Evolutionary conservation across 2,113 vertebrate genomes (phyloP), one percentile per base, ranked within the genome.

Genomic region (Oreochromis niloticus): DNA sequence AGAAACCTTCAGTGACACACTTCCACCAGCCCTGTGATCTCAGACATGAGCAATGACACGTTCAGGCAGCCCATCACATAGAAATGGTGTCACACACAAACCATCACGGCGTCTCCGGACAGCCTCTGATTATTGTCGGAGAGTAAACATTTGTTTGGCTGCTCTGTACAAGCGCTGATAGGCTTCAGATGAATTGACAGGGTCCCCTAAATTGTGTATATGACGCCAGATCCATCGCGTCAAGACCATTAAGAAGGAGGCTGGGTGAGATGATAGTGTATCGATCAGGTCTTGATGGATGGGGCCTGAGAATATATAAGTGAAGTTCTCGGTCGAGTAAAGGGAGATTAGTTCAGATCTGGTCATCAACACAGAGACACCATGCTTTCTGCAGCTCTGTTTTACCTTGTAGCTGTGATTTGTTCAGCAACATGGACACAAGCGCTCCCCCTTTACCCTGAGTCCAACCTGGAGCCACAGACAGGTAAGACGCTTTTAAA

Each of bases 131-230:
- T 95, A 90, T 89, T 86, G 87, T 85, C 36, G 79, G 73, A 89
- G 75, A 87, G 93, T 84, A 92, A 97, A 96, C 95, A 95, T 97
- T 97, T 96, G 94, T 97, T 95, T 96, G 93, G 80, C 34, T 68
- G 87, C 91, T 87, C 96, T 97, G 94, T 92, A 93, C 93, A 96
- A 96, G 94, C 95, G 93, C 87, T 94, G 96, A 97, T 97, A 97
- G 96, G 90, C 90, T 56, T 43, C n/a, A 43, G 89, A 63, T 81
- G 79, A 93, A 95, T 95, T 89, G 94, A 96, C 94, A 95, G 91
- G 89, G 22, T 90, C 81, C 32, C 57, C 90, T 92, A 92, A 96
- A 96, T 95, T 89, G 94, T 88, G 81, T 90, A 86, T 78, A 48
- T 95, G 93, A 96, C 87, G 92, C 88, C 11, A 80, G 86, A 87